phyloP scores from a whole-genome alignment of 2,113 vertebrate species.

The Callorhinus ursinus region DNA sequence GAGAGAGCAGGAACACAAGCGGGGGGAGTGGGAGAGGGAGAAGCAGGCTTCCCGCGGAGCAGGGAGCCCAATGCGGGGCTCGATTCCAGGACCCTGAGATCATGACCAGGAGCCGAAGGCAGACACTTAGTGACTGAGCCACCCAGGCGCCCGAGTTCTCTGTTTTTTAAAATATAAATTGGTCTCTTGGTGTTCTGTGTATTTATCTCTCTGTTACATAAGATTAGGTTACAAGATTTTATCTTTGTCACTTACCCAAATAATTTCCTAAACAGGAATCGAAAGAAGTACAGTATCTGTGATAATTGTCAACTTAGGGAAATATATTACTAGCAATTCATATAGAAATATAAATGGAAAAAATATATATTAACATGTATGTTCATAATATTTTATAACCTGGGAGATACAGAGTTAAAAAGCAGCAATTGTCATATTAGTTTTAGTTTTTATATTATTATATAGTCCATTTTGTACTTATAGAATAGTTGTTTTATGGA shows the following conservation, averaged over 20 bases:
- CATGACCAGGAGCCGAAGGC: no score
- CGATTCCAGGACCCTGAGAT: no score
- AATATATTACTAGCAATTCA: not conserved
- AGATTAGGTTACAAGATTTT: slow-evolving; percentile 52
- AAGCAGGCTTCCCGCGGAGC: no score
- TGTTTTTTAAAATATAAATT: slow-evolving; percentile 46
- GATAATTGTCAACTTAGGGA: not conserved
- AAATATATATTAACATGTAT: not conserved
- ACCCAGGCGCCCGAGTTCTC: not conserved
- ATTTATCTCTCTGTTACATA: slow-evolving; percentile 19
- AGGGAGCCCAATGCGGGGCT: no score
- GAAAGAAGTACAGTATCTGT: not conserved
- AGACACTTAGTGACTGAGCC: no score
- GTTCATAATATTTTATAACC: not conserved
- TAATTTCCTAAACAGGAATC: slow-evolving; percentile 27
- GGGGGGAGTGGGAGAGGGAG: no score
- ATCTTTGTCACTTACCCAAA: not conserved
- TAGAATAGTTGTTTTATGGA: not conserved
- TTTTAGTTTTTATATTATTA: slow-evolving; percentile 29
- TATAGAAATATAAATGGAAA: not conserved
- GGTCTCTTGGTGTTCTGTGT: not conserved
- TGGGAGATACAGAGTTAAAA: not conserved
- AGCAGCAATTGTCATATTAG: not conserved
- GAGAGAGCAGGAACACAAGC: no score
- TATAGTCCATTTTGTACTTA: not conserved